Percentiles rank a stretch among this genome's conserved stretches.
phyloP scores from a whole-genome alignment of 1,140 invertebrate genomes.

The Chlorops oryzae region DNA sequence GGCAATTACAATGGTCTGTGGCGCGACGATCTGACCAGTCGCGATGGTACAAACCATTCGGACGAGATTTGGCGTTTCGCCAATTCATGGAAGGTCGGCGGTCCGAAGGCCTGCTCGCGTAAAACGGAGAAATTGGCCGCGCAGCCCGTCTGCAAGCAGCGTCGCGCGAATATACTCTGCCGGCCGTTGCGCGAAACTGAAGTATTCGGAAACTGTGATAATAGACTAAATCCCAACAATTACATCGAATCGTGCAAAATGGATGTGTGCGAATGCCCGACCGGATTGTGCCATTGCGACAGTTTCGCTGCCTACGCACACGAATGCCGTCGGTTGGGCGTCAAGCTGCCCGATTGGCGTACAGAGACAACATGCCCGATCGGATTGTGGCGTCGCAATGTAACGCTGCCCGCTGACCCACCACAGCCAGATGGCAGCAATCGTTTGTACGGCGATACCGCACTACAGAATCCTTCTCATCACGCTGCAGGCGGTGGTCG shows the following conservation, averaged over 20 bases:
- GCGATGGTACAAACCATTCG: slow-evolving; percentile 56
- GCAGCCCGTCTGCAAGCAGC: slow-evolving; percentile 46
- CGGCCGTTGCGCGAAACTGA: slow-evolving; percentile 46
- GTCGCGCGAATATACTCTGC: slow-evolving; percentile 32
- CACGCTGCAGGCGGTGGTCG: background rate
- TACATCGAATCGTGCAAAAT: slow-evolving; percentile 80
- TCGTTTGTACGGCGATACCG: background rate
- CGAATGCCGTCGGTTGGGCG: slow-evolving; percentile 72
- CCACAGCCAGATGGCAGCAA: background rate
- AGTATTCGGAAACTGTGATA: slow-evolving; percentile 65
- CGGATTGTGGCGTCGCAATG: slow-evolving; percentile 28
- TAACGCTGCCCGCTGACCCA: slow-evolving; percentile 13
- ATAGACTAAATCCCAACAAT: slow-evolving; percentile 66
- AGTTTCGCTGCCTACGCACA: slow-evolving; percentile 81
- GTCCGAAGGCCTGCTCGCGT: slow-evolving; percentile 63
- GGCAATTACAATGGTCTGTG: slow-evolving; percentile 84
- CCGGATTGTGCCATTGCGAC: slow-evolving; percentile 79
- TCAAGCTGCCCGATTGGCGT: slow-evolving; percentile 62
- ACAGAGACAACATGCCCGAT: slow-evolving; percentile 55
- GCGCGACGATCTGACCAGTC: slow-evolving; percentile 66
- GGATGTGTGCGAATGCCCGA: slow-evolving; percentile 86
- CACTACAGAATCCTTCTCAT: background rate
- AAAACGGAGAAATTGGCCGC: slow-evolving; percentile 45
- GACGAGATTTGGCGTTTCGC: slow-evolving; percentile 69
- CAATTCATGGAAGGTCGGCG: slow-evolving; percentile 78